Percentiles rank a stretch among this genome's conserved stretches.
Conservation (phyloP, 2,113 vertebrate genomes). For the Halcyon malimbica region DNA sequence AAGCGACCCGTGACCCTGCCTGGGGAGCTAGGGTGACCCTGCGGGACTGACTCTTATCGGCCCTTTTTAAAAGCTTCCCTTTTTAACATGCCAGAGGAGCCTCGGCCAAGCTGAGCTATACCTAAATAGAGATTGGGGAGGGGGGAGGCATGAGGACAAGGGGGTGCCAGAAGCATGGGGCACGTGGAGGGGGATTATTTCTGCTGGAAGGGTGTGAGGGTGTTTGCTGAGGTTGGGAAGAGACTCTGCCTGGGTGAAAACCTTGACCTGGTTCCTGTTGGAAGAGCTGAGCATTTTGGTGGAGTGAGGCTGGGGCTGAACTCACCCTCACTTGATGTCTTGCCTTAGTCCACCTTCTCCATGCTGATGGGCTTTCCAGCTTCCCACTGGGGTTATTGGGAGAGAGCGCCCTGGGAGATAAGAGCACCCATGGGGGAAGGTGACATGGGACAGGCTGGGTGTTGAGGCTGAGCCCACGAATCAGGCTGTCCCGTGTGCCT, state of each 20-base stretch:
- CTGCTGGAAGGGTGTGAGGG: not conserved
- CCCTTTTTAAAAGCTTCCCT: not conserved
- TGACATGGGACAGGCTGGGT: not conserved
- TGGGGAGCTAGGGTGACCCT: not conserved
- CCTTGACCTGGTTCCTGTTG: accelerated
- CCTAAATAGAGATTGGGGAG: too few relatives aligned
- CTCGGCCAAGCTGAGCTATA: not conserved
- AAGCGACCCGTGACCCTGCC: conserved; percentile 49
- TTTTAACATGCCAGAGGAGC: not conserved
- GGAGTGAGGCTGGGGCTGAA: not conserved
- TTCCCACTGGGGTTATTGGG: accelerated
- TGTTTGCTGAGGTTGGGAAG: not conserved
- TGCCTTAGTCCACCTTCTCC: not conserved
- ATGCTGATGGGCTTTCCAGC: not conserved
- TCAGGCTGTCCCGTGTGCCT: not conserved
- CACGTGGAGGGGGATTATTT: accelerated
- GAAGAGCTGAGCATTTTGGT: accelerated
- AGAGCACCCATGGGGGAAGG: not conserved
- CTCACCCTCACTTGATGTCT: too few relatives aligned
- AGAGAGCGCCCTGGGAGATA: not conserved
- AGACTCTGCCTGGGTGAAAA: not conserved
- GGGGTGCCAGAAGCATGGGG: not conserved
- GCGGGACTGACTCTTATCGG: not conserved
- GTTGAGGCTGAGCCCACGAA: not conserved
- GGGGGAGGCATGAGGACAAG: not conserved